Conservation (phyloP, 2,888 invertebrate species). For the Melanostoma mellinum region DNA sequence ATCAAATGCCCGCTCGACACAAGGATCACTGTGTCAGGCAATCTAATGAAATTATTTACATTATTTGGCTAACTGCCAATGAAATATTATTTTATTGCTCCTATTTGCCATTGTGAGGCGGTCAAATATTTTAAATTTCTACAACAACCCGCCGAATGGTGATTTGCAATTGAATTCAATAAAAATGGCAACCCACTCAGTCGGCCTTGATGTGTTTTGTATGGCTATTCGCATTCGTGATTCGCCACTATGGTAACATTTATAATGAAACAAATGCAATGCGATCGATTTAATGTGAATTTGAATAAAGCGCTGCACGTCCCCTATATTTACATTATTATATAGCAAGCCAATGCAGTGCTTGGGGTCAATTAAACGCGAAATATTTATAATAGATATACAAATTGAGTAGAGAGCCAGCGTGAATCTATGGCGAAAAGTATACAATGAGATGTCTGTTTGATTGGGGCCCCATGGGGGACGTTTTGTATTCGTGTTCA, state of each 20-base stretch:
- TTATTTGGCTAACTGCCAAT: slow-evolving; percentile 79
- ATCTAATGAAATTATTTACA: slow-evolving; percentile 81
- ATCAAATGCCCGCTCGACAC: slow-evolving; percentile 33
- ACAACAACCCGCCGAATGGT: slow-evolving; percentile 34
- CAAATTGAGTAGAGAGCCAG: slow-evolving; percentile 30
- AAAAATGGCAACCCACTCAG: slow-evolving; percentile 18
- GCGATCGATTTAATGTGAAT: slow-evolving; percentile 60
- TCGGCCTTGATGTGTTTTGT: background rate
- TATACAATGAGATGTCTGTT: slow-evolving; percentile 32
- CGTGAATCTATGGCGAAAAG: slow-evolving; percentile 21
- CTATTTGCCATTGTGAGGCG: slow-evolving; percentile 33
- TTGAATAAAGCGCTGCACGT: slow-evolving; percentile 20
- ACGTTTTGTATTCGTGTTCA: slow-evolving; percentile 35
- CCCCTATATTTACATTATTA: background rate
- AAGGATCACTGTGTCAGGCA: slow-evolving; percentile 73
- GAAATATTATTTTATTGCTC: slow-evolving; percentile 58
- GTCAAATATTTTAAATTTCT: slow-evolving; percentile 44
- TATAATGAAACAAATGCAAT: slow-evolving; percentile 51
- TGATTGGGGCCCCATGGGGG: slow-evolving; percentile 15
- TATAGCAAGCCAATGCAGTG: slow-evolving; percentile 11
- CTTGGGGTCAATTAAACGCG: slow-evolving; percentile 60
- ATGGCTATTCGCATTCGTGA: background rate
- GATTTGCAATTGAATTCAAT: slow-evolving; percentile 48
- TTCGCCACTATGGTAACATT: slow-evolving; percentile 5
- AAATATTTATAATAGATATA: slow-evolving; percentile 43